Evolutionary conservation across 2,888 invertebrate species (phyloP), one percentile per base, ranked within the genome.

Genomic region (Camptogramma bilineatum): DNA sequence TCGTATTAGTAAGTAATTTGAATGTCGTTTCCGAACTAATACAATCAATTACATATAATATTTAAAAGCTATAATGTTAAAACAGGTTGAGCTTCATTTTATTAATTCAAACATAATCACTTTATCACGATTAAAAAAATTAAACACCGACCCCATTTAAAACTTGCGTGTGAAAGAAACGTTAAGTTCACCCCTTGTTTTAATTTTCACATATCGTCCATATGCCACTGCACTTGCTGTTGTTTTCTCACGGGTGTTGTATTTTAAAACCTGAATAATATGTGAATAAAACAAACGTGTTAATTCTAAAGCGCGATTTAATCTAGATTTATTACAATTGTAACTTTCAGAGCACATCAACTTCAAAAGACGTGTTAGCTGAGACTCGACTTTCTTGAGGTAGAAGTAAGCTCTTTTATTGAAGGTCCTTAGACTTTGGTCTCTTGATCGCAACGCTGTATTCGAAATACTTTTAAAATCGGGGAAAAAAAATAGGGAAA

Each of bases 151-250:
- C 66, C 62, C 53, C 60, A 42, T 60, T 62, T 63, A 53, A 57
- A 56, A 50, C 48, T 60, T 39, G 63, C 60, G 56, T 63, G 66
- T 60, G 62, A 66, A 67, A 28, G 44, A 51, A 56, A 53, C 61
- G 53, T 77, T 77, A 75, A 19, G 62, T 68, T 69, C 62, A 62
- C 76, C 82, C 80, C 77, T 68, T 67, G 76, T 83, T 87, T 88
- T 86, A 88, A 85, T 88, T 87, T 84, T 79, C 82, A 83, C 84
- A 77, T 86, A 86, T 84, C 83, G 79, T 71, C 80, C 86, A 88
- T 80, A 86, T 89, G 87, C 77, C 79, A 73, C 66, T 70, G 73
- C 74, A 71, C 73, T 74, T 73, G 73, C 76, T 77, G 73, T 77
- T 74, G 68, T 71, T 74, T 81, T 87, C 87, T 79, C 87, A 85